Evolutionary conservation across 2,113 vertebrate genomes (phyloP).

Genomic region (Gymnorhina tibicen): DNA sequence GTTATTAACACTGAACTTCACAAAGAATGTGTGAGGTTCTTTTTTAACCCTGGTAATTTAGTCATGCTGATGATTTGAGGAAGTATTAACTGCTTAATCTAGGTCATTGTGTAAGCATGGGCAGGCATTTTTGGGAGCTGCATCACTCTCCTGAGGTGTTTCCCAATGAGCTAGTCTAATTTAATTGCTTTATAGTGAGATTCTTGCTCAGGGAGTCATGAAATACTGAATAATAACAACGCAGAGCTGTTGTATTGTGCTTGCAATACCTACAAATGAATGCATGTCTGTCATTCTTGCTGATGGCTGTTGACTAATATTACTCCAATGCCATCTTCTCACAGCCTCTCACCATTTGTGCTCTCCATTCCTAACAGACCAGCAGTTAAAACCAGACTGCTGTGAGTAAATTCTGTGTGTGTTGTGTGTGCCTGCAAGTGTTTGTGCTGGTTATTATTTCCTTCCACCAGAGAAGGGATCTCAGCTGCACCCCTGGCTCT

Average conservation of each 20-base stretch:
- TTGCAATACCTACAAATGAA: not conserved
- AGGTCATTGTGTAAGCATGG: constrained; percentile 9
- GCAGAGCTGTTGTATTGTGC: not conserved
- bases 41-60: not conserved
- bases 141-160: constrained; percentile 1
- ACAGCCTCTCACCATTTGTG: not conserved
- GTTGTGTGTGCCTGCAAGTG: not conserved
- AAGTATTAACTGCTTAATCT: constrained; percentile 14
- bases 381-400: not conserved
- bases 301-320: not conserved
- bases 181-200: not conserved
- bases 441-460: not conserved
- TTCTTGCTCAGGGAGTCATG: constrained; percentile 1
- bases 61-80: not conserved
- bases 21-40: not conserved
- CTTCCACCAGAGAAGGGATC: not conserved
- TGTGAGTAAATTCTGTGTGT: not conserved
- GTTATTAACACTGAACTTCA: not conserved
- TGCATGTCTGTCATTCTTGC: not conserved
- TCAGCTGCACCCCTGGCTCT: not conserved
- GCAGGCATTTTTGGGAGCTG: constrained; percentile 35
- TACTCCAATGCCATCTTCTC: not conserved
- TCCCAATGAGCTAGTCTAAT: not conserved
- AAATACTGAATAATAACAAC: not conserved
- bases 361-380: not conserved